Evolutionary conservation across 2,888 invertebrate genomes (phyloP).

Genomic region (Meteorus colon): DNA sequence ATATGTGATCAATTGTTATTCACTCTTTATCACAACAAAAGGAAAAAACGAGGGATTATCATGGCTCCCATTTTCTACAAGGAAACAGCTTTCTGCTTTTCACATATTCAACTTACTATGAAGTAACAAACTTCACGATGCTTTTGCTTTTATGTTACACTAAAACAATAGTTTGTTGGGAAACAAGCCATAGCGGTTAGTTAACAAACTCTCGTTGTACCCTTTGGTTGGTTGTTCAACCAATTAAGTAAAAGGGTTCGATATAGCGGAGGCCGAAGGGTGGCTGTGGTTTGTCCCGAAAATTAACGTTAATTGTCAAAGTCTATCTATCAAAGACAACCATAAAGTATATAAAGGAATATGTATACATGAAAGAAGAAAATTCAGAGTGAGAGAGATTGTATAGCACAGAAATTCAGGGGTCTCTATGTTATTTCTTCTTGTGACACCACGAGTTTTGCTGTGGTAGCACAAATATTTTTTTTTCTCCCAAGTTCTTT

Average conservation of each 20-base stretch:
- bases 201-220: conserved; percentile 54
- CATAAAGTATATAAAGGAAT: not conserved
- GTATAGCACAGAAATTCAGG: no score
- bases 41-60: not conserved
- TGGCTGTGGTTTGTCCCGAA: conserved; percentile 11
- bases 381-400: no score
- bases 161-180: conserved; percentile 58
- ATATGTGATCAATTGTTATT: not conserved
- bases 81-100: no score
- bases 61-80: not conserved
- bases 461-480: not conserved
- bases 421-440: not conserved
- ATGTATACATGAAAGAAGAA: no score
- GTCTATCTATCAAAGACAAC: conserved; percentile 6
- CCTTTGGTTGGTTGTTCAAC: conserved; percentile 53
- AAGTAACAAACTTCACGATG: conserved; percentile 57
- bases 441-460: not conserved
- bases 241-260: conserved; percentile 55
- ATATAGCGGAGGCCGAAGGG: conserved; percentile 29
- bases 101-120: conserved; percentile 57
- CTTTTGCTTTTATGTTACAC: conserved; percentile 53
- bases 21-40: not conserved
- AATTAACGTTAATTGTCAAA: conserved; percentile 18
- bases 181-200: conserved; percentile 59
- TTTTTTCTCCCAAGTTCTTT: not conserved